phyloP scores from a whole-genome alignment of 2,888 invertebrate species.

The Ommatoiulus sabulosus region DNA sequence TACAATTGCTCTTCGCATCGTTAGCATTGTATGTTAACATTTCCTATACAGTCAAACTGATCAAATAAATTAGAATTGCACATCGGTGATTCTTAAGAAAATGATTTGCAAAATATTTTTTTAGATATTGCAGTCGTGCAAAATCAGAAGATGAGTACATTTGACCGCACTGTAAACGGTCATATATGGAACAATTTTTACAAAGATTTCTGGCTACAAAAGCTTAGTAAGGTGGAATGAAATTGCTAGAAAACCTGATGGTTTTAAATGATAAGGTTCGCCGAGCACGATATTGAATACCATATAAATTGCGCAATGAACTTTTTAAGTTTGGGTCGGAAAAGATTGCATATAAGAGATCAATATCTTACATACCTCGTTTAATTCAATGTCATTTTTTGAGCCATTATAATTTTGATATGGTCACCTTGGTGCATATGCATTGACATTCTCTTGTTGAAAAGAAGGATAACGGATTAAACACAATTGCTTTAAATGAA shows the following conservation, averaged over 20 bases:
- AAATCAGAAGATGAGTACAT: neutral
- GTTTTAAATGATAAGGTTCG: neutral
- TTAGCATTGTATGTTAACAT: too few relatives aligned
- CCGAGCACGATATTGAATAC: neutral
- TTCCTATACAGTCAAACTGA: neutral
- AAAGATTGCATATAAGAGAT: neutral
- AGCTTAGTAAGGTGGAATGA: neutral
- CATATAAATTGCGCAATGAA: neutral
- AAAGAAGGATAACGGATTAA: neutral
- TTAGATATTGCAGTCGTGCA: neutral
- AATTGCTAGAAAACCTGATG: neutral
- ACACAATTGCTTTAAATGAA: neutral
- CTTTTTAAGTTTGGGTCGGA: neutral
- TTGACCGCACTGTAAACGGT: too few relatives aligned
- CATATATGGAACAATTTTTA: neutral
- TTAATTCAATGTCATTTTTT: neutral
- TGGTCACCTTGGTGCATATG: constrained; percentile 8
- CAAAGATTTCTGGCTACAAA: neutral
- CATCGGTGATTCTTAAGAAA: neutral
- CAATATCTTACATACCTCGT: neutral
- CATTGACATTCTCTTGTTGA: constrained; percentile 20
- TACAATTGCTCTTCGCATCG: too few relatives aligned
- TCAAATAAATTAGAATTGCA: neutral
- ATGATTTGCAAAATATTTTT: neutral
- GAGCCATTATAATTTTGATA: neutral